Conservation (phyloP, 2,888 invertebrate species). For the Aricia artaxerxes region DNA sequence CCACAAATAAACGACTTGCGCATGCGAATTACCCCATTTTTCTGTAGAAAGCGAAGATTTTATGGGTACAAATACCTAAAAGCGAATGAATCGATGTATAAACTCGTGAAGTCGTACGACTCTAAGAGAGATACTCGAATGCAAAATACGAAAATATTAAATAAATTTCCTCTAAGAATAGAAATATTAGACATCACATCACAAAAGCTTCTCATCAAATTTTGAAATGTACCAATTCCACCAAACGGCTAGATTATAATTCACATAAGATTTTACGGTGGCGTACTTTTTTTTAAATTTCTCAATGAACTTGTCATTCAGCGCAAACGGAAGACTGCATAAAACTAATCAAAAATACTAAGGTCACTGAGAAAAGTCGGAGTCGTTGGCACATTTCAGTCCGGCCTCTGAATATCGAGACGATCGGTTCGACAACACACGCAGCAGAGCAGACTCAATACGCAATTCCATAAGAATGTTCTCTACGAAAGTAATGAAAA, state of each 20-base stretch:
- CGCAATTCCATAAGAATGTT: conserved; percentile 69
- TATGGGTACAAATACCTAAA: conserved; percentile 49
- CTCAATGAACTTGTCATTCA: conserved; percentile 33
- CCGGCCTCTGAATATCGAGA: conserved; percentile 72
- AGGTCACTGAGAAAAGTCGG: conserved; percentile 33
- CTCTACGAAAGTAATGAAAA: conserved; percentile 75
- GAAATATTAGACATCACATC: conserved; percentile 74
- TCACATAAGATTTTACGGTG: background rate
- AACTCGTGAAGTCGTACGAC: conserved; percentile 46
- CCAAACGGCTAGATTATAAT: background rate
- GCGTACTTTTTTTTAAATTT: conserved; percentile 6
- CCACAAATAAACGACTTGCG: conserved; percentile 60
- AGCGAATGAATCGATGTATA: conserved; percentile 51
- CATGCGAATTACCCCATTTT: conserved; percentile 65
- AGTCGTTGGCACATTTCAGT: conserved; percentile 67
- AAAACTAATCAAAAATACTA: conserved; percentile 32
- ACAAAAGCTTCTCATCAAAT: conserved; percentile 71
- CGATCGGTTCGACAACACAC: conserved; percentile 75
- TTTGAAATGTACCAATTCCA: conserved; percentile 67
- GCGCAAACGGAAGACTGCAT: conserved; percentile 31
- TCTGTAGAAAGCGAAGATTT: conserved; percentile 49
- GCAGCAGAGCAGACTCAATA: conserved; percentile 77
- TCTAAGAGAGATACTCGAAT: conserved; percentile 50
- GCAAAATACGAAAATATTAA: conserved; percentile 51
- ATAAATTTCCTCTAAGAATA: conserved; percentile 51